Evolutionary conservation across 2,113 vertebrate species (phyloP), one percentile per base, ranked within the genome.

Genomic region (Taurulus bubalis): DNA sequence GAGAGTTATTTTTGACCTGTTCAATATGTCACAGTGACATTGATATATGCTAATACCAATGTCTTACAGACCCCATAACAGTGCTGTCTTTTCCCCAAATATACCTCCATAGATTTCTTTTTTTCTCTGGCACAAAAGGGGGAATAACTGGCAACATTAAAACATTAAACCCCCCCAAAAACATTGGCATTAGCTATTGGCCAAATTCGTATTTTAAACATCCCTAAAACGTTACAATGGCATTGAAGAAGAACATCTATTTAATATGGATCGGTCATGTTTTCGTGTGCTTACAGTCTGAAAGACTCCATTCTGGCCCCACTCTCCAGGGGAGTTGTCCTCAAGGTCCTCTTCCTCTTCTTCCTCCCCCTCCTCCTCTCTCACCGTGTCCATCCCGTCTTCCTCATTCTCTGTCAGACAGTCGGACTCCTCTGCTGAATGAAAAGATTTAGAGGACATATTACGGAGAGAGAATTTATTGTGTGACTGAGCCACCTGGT

Each of bases 381-480:
- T 94, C 0, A 95, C 91, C 0, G 94, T 95, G 80, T 98, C 97
- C 28, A 94, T 96, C 0, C 91, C 96, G 0, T 98, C 97, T 2
- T 98, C 97, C 85, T 98, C 97, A 0, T 97, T 97, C 83, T 98
- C 97, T 0, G 97, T 98, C 90, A 97, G 94, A 88, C 95, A 97
- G 75, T 98, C 97, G 0, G 97, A 98, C 80, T 98, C 97, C 66
- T 98, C 97, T 8, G 95, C 94, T 95, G 83, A 55, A 47, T 0
- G 56, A 68, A 79, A 53, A 87, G 80, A 87, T 86, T 88, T 82
- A 81, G 53, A 80, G 45, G 62, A 84, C 20, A 77, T 64, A 74
- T 87, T 79, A 75, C n/a, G 18, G 47, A 60, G 20, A 60, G 20
- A 63, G 3, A 24, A 82, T 82, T 74, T 75, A 83, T 67, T 9